phyloP scores from a whole-genome alignment of 2,113 vertebrate genomes.

The Xenus cinereus region DNA sequence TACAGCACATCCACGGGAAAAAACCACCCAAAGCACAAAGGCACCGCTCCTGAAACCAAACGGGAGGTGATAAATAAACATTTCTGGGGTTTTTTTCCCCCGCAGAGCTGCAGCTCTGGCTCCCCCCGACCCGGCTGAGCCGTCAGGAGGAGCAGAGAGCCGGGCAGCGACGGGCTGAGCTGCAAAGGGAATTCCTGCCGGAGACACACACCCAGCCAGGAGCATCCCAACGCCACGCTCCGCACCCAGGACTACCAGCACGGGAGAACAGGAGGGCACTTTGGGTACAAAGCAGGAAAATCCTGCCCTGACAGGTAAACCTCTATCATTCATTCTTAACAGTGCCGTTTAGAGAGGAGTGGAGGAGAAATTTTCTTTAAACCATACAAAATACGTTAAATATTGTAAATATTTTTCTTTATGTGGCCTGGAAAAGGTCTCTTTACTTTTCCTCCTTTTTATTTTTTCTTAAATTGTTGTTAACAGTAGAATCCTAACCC shows the following conservation, averaged over 20 bases:
- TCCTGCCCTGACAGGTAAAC: neutral
- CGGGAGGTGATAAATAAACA: neutral
- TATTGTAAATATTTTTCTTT: neutral
- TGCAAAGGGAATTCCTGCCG: neutral
- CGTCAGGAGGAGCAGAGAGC: neutral
- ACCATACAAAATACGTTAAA: neutral
- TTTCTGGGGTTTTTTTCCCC: neutral
- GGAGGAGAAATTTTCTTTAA: neutral
- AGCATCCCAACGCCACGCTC: neutral
- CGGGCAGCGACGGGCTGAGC: neutral
- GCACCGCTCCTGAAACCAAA: neutral
- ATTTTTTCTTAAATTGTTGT: neutral
- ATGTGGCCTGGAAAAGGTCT: neutral
- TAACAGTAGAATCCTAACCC: accelerated
- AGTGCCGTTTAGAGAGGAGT: neutral
- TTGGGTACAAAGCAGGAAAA: neutral
- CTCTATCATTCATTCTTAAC: neutral
- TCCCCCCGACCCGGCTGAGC: neutral
- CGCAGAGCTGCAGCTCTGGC: no score
- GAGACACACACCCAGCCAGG: neutral
- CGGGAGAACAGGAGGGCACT: neutral
- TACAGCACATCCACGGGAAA: neutral
- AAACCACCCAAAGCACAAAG: neutral
- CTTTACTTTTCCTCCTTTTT: neutral
- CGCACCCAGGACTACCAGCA: neutral